These are phyloP conservation scores for Rhabdomys dilectus DNA, from an alignment of 2,113 vertebrate genomes.

Conservation along the genomic window DNA sequence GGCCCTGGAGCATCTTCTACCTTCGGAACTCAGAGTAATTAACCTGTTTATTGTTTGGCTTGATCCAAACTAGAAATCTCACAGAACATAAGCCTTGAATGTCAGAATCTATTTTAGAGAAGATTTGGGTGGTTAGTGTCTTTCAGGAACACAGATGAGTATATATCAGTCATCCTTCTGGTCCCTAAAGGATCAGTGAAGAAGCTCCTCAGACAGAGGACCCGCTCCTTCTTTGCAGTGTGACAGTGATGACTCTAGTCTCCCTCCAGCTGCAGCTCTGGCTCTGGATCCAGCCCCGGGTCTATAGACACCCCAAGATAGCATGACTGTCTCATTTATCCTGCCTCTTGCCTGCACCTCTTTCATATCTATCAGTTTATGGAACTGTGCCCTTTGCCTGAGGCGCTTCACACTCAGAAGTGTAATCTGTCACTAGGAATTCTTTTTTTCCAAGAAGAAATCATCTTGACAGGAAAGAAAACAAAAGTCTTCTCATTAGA, in stretches of 20 bases:
- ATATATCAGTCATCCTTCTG: background rate
- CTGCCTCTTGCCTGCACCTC: background rate
- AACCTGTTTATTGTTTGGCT: background rate
- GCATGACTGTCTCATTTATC: background rate
- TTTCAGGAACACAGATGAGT: background rate
- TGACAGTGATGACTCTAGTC: background rate
- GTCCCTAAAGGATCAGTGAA: background rate
- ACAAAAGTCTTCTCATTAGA: background rate
- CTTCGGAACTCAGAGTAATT: background rate
- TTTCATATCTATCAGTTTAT: background rate
- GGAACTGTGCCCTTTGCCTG: background rate
- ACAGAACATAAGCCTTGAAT: background rate
- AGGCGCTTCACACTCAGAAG: background rate
- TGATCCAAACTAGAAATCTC: background rate
- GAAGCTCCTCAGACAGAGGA: background rate
- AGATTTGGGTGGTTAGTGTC: background rate
- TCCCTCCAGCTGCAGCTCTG: too few species aligned
- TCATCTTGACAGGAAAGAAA: background rate
- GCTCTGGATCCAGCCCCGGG: too few species aligned
- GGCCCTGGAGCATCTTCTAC: background rate
- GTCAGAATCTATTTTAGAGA: background rate
- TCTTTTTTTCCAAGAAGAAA: background rate
- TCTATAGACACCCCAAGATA: background rate
- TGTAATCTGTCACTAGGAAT: background rate
- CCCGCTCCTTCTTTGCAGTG: background rate